These are phyloP conservation scores for Microctonus aethiopoides DNA, from an alignment of 2,888 invertebrate genomes.

Conservation along the genomic window DNA sequence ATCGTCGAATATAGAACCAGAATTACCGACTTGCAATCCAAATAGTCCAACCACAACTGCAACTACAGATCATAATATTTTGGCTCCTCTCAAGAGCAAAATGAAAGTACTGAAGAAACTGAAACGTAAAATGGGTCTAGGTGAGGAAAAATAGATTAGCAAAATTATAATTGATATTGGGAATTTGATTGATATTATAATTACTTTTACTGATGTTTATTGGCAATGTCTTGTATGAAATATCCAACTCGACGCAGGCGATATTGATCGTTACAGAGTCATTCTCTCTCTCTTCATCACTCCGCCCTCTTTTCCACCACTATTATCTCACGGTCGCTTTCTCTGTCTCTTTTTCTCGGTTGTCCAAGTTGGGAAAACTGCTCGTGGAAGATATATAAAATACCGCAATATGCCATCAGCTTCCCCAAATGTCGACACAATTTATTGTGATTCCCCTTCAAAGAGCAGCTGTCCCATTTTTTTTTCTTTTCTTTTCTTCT, in stretches of 20 bases:
- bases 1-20: conserved; percentile 38
- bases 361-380: background rate
- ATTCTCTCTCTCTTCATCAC: background rate
- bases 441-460: background rate
- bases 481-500: conserved; percentile 26
- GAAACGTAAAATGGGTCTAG: conserved; percentile 87
- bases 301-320: background rate
- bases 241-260: conserved; percentile 11
- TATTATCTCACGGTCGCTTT: background rate
- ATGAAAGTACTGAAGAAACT: conserved; percentile 93
- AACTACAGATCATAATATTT: conserved; percentile 61
- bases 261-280: conserved; percentile 6
- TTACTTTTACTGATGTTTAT: background rate
- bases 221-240: background rate
- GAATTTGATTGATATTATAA: too few species aligned
- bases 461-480: conserved; percentile 8
- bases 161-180: too few species aligned
- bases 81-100: conserved; percentile 73
- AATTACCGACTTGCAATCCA: conserved; percentile 35
- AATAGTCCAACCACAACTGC: conserved; percentile 38
- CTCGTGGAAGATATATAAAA: background rate
- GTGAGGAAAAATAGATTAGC: conserved; percentile 70
- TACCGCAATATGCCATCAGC: background rate
- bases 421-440: background rate
- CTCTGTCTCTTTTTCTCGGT: too few species aligned